Percentiles rank a stretch among this genome's conserved stretches.
phyloP scores from a whole-genome alignment of 2,113 vertebrate species.

The Peucedramus taeniatus region DNA sequence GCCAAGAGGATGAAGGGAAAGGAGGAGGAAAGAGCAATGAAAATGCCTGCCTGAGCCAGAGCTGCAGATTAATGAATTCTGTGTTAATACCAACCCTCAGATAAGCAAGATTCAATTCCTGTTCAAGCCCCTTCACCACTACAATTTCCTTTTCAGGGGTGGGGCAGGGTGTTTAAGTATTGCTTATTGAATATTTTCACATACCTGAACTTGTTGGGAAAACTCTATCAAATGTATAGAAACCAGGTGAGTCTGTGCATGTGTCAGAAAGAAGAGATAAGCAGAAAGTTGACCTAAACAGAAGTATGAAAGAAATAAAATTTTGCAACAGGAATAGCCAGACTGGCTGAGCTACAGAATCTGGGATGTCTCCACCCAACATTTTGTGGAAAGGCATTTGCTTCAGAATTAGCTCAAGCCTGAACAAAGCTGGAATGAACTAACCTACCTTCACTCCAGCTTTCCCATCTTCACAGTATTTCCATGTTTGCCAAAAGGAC shows the following conservation, averaged over 20 bases:
- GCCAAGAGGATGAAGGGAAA: background rate
- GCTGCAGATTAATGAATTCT: background rate
- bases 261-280: background rate
- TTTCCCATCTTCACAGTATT: background rate
- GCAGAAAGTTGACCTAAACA: background rate
- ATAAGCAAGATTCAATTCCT: background rate
- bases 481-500: background rate
- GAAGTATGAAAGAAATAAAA: background rate
- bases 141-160: background rate
- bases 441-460: background rate
- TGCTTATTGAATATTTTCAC: background rate
- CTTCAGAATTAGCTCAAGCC: background rate
- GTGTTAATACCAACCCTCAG: background rate
- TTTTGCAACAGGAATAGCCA: background rate
- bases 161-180: background rate
- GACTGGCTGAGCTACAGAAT: background rate
- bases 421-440: slow-evolving; percentile 2
- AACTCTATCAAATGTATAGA: background rate
- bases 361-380: background rate
- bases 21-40: background rate
- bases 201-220: background rate
- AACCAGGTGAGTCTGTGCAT: background rate
- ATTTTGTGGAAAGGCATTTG: background rate
- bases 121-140: background rate
- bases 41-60: background rate